Evolutionary conservation across 2,888 invertebrate genomes (phyloP), one percentile per base, ranked within the genome.

Genomic region (Disparrhopalites patrizii): DNA sequence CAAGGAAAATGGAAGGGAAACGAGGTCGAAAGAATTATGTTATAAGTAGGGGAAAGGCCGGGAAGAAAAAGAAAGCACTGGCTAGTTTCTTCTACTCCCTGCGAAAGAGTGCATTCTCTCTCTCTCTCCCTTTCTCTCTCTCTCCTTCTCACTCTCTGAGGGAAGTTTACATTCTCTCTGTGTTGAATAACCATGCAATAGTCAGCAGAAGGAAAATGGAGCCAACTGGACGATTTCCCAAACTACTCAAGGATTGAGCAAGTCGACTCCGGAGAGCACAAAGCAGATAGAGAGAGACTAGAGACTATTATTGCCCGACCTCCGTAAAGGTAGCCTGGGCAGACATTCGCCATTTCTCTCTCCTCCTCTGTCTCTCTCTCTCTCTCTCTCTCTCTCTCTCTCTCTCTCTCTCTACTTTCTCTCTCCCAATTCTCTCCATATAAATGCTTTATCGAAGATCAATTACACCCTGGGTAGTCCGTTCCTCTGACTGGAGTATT

Each of bases 161-260:
- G 5, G 4, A 15, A 43, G 43, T 43, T 43, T 43, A n/a, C 43
- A 43, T 43, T 43, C 43, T 36, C 36, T 43, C 43, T 15, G n/a
- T n/a, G 43, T 43, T 43, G n/a, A 43, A 43, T 43, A 43, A 43
- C 43, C 43, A 43, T 43, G 43, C 43, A 43, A 43, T 43, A 43
- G 43, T 43, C 43, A 43, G 38, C n/a, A 55, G 55, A 10, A 55
- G 38, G 36, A 56, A 27, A 56, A 60, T 40, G 60, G 66, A 69
- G 67, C 69, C 67, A 69, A 67, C 65, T 69, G 69, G 69, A 67
- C 40, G 33, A 56, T 61, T 69, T 69, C 67, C 69, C 69, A 67
- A 67, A 66, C 43, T 55, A 38, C 50, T 50, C 30, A 43, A 55
- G 61, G 61, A 66, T 61, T 61, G 55, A 50, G 51, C 52, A 61